Evolutionary conservation across 2,113 vertebrate species (phyloP), one percentile per base, ranked within the genome.

Genomic region (Bolborhynchus lineola): DNA sequence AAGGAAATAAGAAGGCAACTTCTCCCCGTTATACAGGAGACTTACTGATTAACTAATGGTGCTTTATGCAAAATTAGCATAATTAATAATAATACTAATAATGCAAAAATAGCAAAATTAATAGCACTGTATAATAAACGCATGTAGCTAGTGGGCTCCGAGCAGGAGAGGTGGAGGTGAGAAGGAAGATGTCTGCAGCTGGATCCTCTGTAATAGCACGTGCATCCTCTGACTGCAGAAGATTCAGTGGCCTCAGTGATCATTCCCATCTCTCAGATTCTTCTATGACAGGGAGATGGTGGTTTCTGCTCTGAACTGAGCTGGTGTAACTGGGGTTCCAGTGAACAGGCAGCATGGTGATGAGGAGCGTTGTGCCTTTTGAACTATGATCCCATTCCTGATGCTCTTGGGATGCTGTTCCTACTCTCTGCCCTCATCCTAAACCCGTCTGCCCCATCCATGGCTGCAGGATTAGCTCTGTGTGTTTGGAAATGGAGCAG

Each of bases 381-480:
- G 49, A 65, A 18, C 31, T 24, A 4, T 0, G 0, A 5, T 9
- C 28, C 31, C 16, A 2, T 23, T 75, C 52, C 19, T 1, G 5
- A 3, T 55, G 64, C 25, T 60, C 37, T 16, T 31, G 59, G 44
- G 47, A 3, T 28, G 57, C 49, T 37, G 10, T 7, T 16, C 33
- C 14, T 52, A 9, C 8, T 4, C 29, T 55, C 28, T 83, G 63
- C 8, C 8, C 2, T 25, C 59, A n/a, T 6, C 31, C 37, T 57
- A 23, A 59, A 21, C 4, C 26, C 24, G 13, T 11, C 31, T 35
- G 14, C 41, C 53, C 19, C 5, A 1, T 7, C 44, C 1, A 0
- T 23, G 49, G 49, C n/a, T 31, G 9, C 17, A 74, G 67, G 28
- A 87, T 33, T 33, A 44, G 65, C 28, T 42, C 25, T 29, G 21